phyloP scores from a whole-genome alignment of 2,113 vertebrate species.

The Rhadina sibilatrix region DNA sequence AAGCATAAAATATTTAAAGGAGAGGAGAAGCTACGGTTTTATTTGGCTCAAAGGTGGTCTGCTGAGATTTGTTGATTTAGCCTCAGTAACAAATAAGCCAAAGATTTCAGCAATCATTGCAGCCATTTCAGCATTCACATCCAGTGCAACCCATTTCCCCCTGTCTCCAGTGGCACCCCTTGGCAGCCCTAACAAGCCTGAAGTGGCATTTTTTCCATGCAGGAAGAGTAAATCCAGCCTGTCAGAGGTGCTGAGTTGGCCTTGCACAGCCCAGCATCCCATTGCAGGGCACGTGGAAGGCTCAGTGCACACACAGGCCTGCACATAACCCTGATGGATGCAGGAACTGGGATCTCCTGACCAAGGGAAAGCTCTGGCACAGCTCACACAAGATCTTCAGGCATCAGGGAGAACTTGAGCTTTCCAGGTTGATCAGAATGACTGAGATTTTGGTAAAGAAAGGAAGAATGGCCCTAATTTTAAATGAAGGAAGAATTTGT shows the following conservation, averaged over 20 bases:
- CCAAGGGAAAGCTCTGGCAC: not conserved
- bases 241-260: accelerated
- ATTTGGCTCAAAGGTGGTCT: not conserved
- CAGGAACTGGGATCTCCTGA: not conserved
- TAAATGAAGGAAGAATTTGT: not conserved
- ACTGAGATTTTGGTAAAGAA: not conserved
- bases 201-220: not conserved
- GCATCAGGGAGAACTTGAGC: not conserved
- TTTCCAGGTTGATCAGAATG: not conserved
- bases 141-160: not conserved
- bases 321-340: not conserved
- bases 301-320: no score
- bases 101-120: not conserved
- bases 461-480: not conserved
- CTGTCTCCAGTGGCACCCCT: not conserved
- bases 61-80: not conserved
- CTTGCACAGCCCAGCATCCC: not conserved
- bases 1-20: not conserved
- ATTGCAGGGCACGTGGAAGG: accelerated
- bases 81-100: not conserved
- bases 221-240: not conserved
- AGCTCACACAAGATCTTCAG: not conserved
- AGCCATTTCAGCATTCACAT: not conserved
- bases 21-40: not conserved
- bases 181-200: not conserved